Base-by-base conservation (phyloP, 1,140 invertebrate genomes). In the Drosophila nasuta region DNA sequence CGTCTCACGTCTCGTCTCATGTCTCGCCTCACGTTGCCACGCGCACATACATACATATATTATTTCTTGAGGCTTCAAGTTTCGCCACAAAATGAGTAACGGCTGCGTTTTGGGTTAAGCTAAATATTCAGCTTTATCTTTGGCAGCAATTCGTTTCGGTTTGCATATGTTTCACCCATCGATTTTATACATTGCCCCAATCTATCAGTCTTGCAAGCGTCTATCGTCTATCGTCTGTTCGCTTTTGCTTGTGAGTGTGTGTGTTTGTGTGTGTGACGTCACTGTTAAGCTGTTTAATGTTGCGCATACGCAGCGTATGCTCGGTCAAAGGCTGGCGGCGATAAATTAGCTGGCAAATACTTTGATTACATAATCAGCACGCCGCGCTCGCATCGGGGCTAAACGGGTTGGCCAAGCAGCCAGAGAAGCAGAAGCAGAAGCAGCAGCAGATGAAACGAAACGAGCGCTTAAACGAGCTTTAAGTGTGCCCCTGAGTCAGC, bases 331-430 rank as follows among this genome's bases (percentile, higher is more conserved):
- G 56, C 74, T 56, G 38, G 59, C 72, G 76, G 83, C 85, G 64
- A 89, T 89, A 89, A 89, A 89, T 87, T 89, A 88, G 78, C 85
- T 89, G 79, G 79, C 85, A 89, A 89, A 89, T 85, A 82, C 86
- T 89, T 89, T 89, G 85, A 89, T 89, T 89, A 83, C 85, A 89
- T 89, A 89, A 89, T 89, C 85, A 89, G 81, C 62, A 68, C 54
- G 45, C 54, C 15, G 35, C 35, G 35, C 3, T 25, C 20, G 7
- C 30, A 8, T 10, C 35, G 38, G 48, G 49, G 45, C 64, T 58
- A 74, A 77, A 77, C 68, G 68, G 60, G 60, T 65, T 70, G 67
- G 66, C 52, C 35, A 15, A 41, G 48, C 15, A 13, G 38, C 28
- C 38, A 20, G 20, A 20, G 49, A 35, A 25, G 59, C 41, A 33